phyloP scores from a whole-genome alignment of 35 echinoderm and acorn worm genomes.

The Apostichopus parvimensis region DNA sequence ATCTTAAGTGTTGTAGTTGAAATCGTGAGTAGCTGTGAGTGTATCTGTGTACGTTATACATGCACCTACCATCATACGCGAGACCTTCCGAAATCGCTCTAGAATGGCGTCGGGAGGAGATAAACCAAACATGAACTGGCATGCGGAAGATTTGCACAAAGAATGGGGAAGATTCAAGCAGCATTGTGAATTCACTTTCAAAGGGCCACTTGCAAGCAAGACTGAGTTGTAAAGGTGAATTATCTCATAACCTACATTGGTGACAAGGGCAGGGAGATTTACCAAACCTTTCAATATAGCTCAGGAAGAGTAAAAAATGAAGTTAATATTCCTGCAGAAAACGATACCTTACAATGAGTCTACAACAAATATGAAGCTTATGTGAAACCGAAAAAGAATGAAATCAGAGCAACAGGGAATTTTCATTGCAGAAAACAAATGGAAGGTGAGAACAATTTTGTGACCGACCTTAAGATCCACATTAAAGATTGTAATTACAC shows the following conservation, averaged over 20 bases:
- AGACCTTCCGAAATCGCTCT: too few species aligned
- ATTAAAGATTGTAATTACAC: conserved; percentile 72
- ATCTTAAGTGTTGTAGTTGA: too few species aligned
- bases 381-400: conserved; percentile 56
- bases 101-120: neutral
- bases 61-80: too few species aligned
- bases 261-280: conserved; percentile 53
- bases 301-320: neutral
- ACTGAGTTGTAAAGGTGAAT: conserved; percentile 60
- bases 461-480: conserved; percentile 70
- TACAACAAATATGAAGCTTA: conserved; percentile 61
- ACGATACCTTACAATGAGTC: conserved; percentile 39
- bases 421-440: conserved; percentile 63
- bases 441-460: conserved; percentile 74
- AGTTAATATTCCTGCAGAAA: too few species aligned
- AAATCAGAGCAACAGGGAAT: conserved; percentile 75
- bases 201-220: conserved; percentile 56
- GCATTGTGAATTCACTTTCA: too few species aligned
- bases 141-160: too few species aligned
- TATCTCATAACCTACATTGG: conserved; percentile 72
- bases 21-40: too few species aligned
- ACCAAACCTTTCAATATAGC: conserved; percentile 24
- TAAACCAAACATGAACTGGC: neutral
- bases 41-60: too few species aligned
- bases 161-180: too few species aligned